Base-by-base conservation (phyloP, 2,888 invertebrate species). In the Tinea semifulvella region DNA sequence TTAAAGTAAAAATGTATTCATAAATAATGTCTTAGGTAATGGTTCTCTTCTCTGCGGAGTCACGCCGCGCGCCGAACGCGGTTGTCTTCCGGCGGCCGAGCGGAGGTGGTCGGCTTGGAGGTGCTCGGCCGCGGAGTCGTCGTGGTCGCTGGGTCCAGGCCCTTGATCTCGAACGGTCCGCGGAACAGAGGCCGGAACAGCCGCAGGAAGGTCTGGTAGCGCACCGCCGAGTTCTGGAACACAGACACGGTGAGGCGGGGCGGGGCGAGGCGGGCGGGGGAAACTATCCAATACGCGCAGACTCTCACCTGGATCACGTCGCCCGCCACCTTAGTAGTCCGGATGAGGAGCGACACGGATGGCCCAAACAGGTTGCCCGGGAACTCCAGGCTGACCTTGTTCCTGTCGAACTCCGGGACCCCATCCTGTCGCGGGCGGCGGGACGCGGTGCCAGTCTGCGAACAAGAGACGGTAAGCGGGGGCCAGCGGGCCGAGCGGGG, bases 111-210 rank as follows among this genome's bases (percentile, higher is more conserved):
- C n/a, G n/a, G n/a, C n/a, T n/a, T n/a, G 8, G 25, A 5, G 25
- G 25, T 8, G 5, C 25, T 22, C 25, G 25, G 25, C 25, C 25
- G 25, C n/a, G n/a, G n/a, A n/a, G n/a, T 74, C 43, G 83, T 84
- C 16, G 82, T 82, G 35, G 83, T 82, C 56, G 83, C 68, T 1
- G 85, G 85, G 52, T 88, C 85, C 43, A 87, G 79, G 3, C 90
- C 91, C 62, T 90, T 90, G 51, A 89, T 88, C 51, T 88, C 87
- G 61, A 92, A 86, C 8, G 83, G 80, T n/a, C 87, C 86, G 11
- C 89, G 85, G 64, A 92, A 85, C 48, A 90, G 69, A 2, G 92
- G 91, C 56, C 89, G 86, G 76, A 92, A 89, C 31, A 90, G 82
- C 46, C 91, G 84, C 52, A 91, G 67, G 54, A 91, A 83, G 17